phyloP scores from a whole-genome alignment of 2,113 vertebrate genomes.

The Gymnocephalus cernua region DNA sequence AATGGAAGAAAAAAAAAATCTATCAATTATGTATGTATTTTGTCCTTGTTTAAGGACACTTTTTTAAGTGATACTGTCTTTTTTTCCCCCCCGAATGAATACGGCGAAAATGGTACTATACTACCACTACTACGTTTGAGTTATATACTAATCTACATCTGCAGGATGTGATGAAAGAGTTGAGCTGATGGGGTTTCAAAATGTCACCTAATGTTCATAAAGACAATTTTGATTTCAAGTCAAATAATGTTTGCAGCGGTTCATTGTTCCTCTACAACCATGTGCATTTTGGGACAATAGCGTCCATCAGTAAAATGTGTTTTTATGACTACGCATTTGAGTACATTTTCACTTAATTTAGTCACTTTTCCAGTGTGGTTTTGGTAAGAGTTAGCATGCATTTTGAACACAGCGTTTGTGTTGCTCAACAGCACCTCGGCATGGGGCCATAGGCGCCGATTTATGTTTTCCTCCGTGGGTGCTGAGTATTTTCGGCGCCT shows the following conservation, averaged over 20 bases:
- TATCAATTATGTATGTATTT: not conserved
- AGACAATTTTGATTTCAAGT: not conserved
- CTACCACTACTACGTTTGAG: not conserved
- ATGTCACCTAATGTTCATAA: not conserved
- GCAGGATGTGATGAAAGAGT: too few relatives aligned
- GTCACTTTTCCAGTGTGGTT: not conserved
- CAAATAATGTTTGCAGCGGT: not conserved
- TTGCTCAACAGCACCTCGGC: not conserved
- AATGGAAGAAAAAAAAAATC: not conserved
- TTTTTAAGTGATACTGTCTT: not conserved
- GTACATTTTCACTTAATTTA: not conserved
- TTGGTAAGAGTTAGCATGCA: not conserved
- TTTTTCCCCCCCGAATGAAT: not conserved
- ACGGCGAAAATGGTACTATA: not conserved
- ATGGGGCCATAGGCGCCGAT: too few relatives aligned
- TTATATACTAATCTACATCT: too few relatives aligned
- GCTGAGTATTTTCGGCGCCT: too few relatives aligned
- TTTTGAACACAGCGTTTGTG: constrained; percentile 1
- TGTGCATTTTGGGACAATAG: not conserved
- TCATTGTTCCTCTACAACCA: not conserved
- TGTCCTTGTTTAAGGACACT: not conserved
- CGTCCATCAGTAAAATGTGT: not conserved
- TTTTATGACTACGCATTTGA: not conserved
- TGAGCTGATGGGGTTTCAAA: not conserved
- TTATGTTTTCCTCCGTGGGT: too few relatives aligned